A percentile compares a stretch with the other conserved stretches of the same genome.
Evolutionary conservation across 1,140 invertebrate species (phyloP).

Genomic region (Telenomus remus): DNA sequence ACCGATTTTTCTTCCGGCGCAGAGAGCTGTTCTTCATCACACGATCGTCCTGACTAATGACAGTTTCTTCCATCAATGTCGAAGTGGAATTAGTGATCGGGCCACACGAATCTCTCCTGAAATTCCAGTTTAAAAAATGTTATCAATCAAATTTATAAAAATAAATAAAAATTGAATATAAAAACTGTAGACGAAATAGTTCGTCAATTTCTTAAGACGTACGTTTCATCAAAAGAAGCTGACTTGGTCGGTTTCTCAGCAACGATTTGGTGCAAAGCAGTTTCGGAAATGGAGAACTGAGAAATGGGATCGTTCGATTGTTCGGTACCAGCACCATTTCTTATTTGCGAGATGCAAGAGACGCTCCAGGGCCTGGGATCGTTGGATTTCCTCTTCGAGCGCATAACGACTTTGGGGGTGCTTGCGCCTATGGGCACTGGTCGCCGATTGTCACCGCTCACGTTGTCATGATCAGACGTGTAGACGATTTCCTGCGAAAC

Average conservation of each 20-base stretch:
- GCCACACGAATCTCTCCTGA: constrained; percentile 66
- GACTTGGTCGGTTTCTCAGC: constrained; percentile 69
- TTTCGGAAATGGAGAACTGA: constrained; percentile 88
- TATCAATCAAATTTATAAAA: constrained; percentile 4
- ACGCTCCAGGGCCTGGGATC: constrained; percentile 88
- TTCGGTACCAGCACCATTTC: constrained; percentile 58
- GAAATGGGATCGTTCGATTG: constrained; percentile 71
- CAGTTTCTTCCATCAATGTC: constrained; percentile 70
- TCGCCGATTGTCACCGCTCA: constrained; percentile 59
- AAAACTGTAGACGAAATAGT: too few relatives aligned
- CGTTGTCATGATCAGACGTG: constrained; percentile 65
- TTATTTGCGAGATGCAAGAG: constrained; percentile 84
- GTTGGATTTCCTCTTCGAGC: constrained; percentile 71
- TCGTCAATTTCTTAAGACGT: constrained; percentile 46
- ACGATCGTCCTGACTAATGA: constrained; percentile 67
- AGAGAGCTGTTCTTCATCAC: constrained; percentile 75
- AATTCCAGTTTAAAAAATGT: constrained; percentile 43
- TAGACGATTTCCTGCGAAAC: constrained; percentile 78
- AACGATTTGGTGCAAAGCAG: constrained; percentile 84
- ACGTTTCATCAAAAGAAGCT: constrained; percentile 69
- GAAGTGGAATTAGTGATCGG: constrained; percentile 72
- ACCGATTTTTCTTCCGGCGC: constrained; percentile 81
- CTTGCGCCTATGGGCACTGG: constrained; percentile 55
- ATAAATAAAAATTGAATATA: too few relatives aligned
- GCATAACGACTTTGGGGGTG: constrained; percentile 73